Evolutionary conservation across 2,797 vertebrate species (phyloP).

Genomic region (Chelonia mydas): DNA sequence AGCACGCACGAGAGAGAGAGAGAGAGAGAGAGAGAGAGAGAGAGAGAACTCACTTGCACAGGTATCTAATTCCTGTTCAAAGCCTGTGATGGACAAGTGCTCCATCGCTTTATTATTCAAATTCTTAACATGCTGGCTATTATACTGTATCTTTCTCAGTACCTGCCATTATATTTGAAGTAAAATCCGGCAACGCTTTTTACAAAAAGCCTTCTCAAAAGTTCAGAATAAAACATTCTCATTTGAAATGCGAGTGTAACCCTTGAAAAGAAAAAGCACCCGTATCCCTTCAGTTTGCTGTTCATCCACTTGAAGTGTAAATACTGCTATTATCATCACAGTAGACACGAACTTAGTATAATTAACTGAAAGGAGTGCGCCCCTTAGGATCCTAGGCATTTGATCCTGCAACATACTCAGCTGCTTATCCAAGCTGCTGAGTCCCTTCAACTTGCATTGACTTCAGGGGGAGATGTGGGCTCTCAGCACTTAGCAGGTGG

Average conservation of each 20-base stretch:
- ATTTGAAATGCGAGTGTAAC: constrained; percentile 59
- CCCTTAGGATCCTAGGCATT: constrained; percentile 37
- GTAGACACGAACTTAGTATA: constrained; percentile 39
- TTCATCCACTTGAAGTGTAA: constrained; percentile 54
- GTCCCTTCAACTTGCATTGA: background rate
- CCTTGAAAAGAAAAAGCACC: constrained; percentile 38
- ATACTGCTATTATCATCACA: constrained; percentile 47
- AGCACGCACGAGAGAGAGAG: too few relatives aligned
- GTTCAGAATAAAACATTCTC: constrained; percentile 49
- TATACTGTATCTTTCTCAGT: constrained; percentile 17
- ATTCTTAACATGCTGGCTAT: constrained; percentile 10
- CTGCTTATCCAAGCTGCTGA: constrained; percentile 5
- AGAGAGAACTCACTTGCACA: background rate
- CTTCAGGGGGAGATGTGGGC: background rate
- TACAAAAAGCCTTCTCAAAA: constrained; percentile 64
- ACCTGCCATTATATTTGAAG: constrained; percentile 37
- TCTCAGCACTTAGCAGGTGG: background rate
- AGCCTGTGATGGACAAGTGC: background rate
- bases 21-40: too few relatives aligned
- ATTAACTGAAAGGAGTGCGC: constrained; percentile 67
- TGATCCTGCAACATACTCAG: background rate
- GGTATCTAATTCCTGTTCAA: background rate
- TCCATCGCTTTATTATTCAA: background rate
- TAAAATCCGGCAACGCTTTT: constrained; percentile 40
- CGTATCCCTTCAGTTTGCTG: constrained; percentile 56